Conservation (phyloP, 37 sponge, comb jelly and placozoan species). For the Hexactinellida sp. region DNA sequence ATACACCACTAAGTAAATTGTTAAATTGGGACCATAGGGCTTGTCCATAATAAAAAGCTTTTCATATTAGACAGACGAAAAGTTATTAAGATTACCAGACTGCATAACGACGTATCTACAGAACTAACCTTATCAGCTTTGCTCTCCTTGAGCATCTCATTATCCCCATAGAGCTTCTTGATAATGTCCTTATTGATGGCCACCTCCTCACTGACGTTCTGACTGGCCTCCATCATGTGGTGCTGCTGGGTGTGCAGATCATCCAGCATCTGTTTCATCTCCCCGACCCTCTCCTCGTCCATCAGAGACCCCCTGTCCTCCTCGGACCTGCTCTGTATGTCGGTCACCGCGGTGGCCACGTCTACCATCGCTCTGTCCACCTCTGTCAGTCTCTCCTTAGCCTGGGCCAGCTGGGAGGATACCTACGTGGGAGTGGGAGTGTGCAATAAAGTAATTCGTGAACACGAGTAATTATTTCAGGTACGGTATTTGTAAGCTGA, state of each 20-base stretch:
- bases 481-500: too few species aligned
- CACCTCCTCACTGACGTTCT: slow-evolving; percentile 57
- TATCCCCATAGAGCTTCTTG: slow-evolving; percentile 55
- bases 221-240: slow-evolving; percentile 61
- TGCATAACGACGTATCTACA: too few species aligned
- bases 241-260: slow-evolving; percentile 46
- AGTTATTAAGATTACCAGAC: too few species aligned
- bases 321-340: neutral
- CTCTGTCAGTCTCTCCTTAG: slow-evolving; percentile 59
- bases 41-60: too few species aligned
- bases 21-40: too few species aligned
- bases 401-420: slow-evolving; percentile 56
- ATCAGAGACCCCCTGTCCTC: slow-evolving; percentile 21
- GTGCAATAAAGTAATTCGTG: too few species aligned
- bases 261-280: slow-evolving; percentile 35
- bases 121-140: slow-evolving; percentile 71
- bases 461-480: too few species aligned
- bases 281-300: slow-evolving; percentile 34
- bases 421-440: too few species aligned
- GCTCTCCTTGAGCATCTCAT: slow-evolving; percentile 55
- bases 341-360: slow-evolving; percentile 27
- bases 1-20: too few species aligned
- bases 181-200: slow-evolving; percentile 52
- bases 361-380: slow-evolving; percentile 63
- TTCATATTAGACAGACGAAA: too few species aligned